These are phyloP conservation scores for Branchinecta lindahli DNA, from an alignment of 1,140 invertebrate genomes.

Conservation along the genomic window DNA sequence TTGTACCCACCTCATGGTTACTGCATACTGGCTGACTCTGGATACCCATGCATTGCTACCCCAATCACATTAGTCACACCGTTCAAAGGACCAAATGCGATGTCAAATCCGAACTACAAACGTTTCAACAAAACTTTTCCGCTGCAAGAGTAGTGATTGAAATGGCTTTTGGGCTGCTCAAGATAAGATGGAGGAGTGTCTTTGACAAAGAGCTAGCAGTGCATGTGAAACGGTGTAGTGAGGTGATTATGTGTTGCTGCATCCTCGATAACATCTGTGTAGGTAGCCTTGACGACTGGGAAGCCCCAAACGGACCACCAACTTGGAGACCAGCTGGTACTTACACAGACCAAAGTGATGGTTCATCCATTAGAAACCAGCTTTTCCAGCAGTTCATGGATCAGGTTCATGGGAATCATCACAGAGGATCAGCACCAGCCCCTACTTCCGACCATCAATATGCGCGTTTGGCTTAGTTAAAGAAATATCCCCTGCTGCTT, in stretches of 20 bases:
- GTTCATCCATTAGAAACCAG: no score
- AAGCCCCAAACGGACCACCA: background rate
- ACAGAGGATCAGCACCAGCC: no score
- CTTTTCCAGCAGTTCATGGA: no score
- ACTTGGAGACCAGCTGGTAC: no score
- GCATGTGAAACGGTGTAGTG: background rate
- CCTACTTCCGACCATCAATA: no score
- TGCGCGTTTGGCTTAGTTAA: no score
- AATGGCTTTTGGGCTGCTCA: conserved; percentile 15
- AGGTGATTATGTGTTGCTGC: conserved; percentile 13
- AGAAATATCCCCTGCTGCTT: no score
- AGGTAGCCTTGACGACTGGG: background rate
- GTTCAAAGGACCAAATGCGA: background rate
- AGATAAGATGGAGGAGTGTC: conserved; percentile 16
- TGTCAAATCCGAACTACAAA: conserved; percentile 1
- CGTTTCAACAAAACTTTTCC: conserved; percentile 7
- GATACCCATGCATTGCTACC: conserved; percentile 11
- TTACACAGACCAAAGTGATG: no score
- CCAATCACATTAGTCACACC: conserved; percentile 13
- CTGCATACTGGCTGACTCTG: conserved; percentile 17
- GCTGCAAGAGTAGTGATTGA: conserved; percentile 14
- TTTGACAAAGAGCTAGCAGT: conserved; percentile 13
- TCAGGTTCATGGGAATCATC: no score
- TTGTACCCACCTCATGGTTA: conserved; percentile 3
- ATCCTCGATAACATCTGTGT: conserved; percentile 18